Evolutionary conservation across 2,113 vertebrate species (phyloP), one percentile per base, ranked within the genome.

Genomic region (Etia nguti): DNA sequence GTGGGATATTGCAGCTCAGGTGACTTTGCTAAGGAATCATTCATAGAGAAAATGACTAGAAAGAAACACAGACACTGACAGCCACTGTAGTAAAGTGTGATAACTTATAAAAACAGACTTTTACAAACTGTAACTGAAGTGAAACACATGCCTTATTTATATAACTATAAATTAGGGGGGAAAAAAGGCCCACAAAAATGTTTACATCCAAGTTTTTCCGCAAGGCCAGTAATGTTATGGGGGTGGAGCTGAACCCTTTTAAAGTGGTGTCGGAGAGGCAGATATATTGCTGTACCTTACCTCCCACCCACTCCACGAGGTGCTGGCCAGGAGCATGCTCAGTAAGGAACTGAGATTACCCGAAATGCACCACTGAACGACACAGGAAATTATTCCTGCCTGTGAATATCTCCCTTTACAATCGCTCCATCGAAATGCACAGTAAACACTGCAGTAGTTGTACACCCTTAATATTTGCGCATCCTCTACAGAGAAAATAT

Each of bases 1-100:
- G 77, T 91, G 20, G 98, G 96, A 11, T 88, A 93, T 83, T 97
- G 97, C 43, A 98, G 95, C 59, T 98, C 97, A 2, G 91, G 80
- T 0, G 82, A 83, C 80, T 93, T 96, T 4, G 88, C 90, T 96
- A 97, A 8, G 88, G n/a, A 26, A 41, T 81, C 26, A 70, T 9
- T 83, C 26, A 82, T 0, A 38, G 31, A 88, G 1, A 43, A 43
- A 85, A 38, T 38, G 16, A n/a, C 3, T 4, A 10, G 24, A 22
- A 52, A 29, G 10, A 9, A 82, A 46, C 12, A 46, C 12, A 79
- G 52, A n/a, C 0, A 15, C 65, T 50, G 29, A 70, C 16, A 34
- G 11, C 24, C 20, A 3, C 73, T 31, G 56, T 6, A 75, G n/a
- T 22, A 6, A 34, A 34, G 18, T 1, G n/a, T 26, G 29, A 8